phyloP scores from a whole-genome alignment of 2,113 vertebrate genomes.

The Archilochus colubris region DNA sequence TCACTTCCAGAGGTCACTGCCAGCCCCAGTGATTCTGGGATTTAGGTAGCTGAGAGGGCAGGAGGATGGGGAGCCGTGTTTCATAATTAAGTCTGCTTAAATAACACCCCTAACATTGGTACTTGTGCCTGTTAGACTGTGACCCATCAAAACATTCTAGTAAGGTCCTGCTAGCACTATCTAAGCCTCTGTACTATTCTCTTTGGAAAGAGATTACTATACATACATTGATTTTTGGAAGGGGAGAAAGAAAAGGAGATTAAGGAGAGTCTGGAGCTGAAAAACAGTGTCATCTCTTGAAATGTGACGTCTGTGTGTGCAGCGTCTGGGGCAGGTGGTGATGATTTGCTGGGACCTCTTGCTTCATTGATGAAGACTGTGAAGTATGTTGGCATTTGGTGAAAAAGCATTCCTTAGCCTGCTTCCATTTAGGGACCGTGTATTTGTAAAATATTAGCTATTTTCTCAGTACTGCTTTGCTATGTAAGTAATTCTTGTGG shows the following conservation, averaged over 20 bases:
- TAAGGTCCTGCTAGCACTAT: background rate
- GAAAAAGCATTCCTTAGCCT: background rate
- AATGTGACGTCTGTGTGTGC: background rate
- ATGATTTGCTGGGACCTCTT: background rate
- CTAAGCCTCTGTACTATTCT: background rate
- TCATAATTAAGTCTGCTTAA: background rate
- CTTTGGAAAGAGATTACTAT: background rate
- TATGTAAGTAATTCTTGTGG: background rate
- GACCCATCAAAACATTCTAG: background rate
- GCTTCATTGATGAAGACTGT: rapidly evolving
- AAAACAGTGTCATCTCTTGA: background rate
- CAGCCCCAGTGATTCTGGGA: background rate
- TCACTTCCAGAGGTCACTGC: background rate
- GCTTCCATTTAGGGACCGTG: background rate
- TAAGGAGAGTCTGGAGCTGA: background rate
- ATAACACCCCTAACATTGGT: background rate
- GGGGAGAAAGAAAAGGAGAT: background rate
- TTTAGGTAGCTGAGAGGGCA: background rate
- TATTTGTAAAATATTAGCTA: background rate
- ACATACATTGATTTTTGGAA: background rate
- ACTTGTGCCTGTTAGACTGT: background rate
- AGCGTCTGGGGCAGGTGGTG: background rate
- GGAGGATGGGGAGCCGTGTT: background rate
- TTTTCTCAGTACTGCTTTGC: background rate
- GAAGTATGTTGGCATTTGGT: background rate